Conservation (phyloP, 2,797 vertebrate species). For the Acomys russatus region DNA sequence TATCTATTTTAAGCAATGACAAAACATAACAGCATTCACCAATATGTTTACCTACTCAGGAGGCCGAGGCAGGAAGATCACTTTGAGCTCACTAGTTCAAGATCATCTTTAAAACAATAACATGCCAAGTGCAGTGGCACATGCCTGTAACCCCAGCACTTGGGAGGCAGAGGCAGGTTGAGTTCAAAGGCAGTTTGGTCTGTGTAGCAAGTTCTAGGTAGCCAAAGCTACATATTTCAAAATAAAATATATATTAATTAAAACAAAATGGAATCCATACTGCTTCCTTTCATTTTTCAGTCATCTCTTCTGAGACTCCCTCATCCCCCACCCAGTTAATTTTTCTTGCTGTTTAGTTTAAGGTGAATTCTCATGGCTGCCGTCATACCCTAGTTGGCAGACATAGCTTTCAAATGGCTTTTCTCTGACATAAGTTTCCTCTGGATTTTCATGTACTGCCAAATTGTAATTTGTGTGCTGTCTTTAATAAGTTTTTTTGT, state of each 20-base stretch:
- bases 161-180: background rate
- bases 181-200: background rate
- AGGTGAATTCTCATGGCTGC: background rate
- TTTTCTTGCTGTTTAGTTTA: background rate
- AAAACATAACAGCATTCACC: background rate
- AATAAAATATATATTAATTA: background rate
- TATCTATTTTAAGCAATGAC: background rate
- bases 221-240: background rate
- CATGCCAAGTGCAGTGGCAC: no score
- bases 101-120: background rate
- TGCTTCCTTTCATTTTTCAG: background rate
- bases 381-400: background rate
- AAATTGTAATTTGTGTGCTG: slow-evolving; percentile 24
- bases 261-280: background rate
- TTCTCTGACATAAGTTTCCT: slow-evolving; percentile 15
- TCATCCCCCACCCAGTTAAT: background rate
- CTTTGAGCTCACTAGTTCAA: background rate
- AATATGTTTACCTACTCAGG: background rate
- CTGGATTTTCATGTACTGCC: slow-evolving; percentile 7
- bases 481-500: background rate
- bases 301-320: background rate
- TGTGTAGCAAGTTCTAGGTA: background rate
- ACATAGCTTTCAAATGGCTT: slow-evolving; percentile 26
- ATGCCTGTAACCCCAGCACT: background rate
- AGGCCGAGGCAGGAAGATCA: background rate